These are phyloP conservation scores for Schrankia costaestrigalis DNA, from an alignment of 2,888 invertebrate genomes.

Conservation along the genomic window DNA sequence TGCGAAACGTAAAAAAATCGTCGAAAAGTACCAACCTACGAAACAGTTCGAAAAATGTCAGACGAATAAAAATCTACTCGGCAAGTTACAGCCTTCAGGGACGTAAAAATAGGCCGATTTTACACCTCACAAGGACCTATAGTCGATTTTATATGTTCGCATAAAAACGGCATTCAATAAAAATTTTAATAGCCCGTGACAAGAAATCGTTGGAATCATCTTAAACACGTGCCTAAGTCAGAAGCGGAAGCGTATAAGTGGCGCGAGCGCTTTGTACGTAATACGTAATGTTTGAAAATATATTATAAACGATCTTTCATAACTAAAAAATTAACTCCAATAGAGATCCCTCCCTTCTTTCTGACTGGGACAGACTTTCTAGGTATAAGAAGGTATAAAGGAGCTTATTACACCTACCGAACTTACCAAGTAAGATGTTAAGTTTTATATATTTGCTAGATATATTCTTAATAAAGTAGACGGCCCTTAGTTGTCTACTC, in stretches of 20 bases:
- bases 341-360: no score
- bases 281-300: no score
- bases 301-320: no score
- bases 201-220: slow-evolving; percentile 48
- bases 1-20: slow-evolving; percentile 39
- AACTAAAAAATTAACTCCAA: no score
- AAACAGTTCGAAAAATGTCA: slow-evolving; percentile 60
- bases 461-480: no score
- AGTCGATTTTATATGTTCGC: slow-evolving; percentile 62
- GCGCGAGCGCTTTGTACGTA: not conserved
- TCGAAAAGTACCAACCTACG: slow-evolving; percentile 25
- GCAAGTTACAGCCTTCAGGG: slow-evolving; percentile 58
- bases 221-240: slow-evolving; percentile 19
- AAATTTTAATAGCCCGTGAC: slow-evolving; percentile 61
- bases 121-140: slow-evolving; percentile 65
- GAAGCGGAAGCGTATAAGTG: slow-evolving; percentile 14
- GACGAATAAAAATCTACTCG: slow-evolving; percentile 67
- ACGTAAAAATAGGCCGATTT: slow-evolving; percentile 73
- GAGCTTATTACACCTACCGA: no score
- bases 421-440: no score
- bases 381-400: no score
- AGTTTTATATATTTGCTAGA: no score
- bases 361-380: no score
- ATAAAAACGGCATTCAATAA: slow-evolving; percentile 70
- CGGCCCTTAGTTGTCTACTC: no score